Percentiles rank a stretch among this genome's conserved stretches.
phyloP scores from a whole-genome alignment of 35 echinoderm and acorn worm genomes.

The Apostichopus parvimensis region DNA sequence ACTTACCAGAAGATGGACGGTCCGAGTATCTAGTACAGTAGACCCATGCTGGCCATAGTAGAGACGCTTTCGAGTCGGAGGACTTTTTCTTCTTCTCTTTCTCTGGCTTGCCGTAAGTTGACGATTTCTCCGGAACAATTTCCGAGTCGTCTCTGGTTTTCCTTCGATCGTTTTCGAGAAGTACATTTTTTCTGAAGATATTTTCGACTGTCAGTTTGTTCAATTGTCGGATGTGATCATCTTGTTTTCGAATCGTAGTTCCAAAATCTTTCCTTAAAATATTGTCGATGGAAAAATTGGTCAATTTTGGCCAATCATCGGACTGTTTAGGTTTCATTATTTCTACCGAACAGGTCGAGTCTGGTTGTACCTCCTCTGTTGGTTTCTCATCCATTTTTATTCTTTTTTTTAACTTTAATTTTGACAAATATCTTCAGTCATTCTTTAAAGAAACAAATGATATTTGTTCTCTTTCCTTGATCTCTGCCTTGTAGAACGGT shows the following conservation, averaged over 20 bases:
- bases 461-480: too few species aligned
- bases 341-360: neutral
- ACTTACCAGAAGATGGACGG: conserved; percentile 94
- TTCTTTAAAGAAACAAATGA: neutral
- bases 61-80: neutral
- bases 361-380: neutral
- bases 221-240: conserved; percentile 53
- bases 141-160: conserved; percentile 35
- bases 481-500: neutral
- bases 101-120: neutral
- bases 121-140: neutral
- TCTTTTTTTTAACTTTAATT: neutral
- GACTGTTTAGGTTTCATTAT: neutral
- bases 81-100: too few species aligned
- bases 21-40: conserved; percentile 98
- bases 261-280: conserved; percentile 96
- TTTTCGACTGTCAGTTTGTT: conserved; percentile 42
- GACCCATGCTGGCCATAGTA: conserved; percentile 96
- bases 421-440: neutral
- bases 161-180: conserved; percentile 52
- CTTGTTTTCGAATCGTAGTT: conserved; percentile 18
- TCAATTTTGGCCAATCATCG: conserved; percentile 62
- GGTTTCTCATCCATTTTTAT: neutral
- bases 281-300: conserved; percentile 96
- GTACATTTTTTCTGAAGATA: conserved; percentile 29